Conservation (phyloP, 2,888 invertebrate species). For the Gymnocheta viridis region DNA sequence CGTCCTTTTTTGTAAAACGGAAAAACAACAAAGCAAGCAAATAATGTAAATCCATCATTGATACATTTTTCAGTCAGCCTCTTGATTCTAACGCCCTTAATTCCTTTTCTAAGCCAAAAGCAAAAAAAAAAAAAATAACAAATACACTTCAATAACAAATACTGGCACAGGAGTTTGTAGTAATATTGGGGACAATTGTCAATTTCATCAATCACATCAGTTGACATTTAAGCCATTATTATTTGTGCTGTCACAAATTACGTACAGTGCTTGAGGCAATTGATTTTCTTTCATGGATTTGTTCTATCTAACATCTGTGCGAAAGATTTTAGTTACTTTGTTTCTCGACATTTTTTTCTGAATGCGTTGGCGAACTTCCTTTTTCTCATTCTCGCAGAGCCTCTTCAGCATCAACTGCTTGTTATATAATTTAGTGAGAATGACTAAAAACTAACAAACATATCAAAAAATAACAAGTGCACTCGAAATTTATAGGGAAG, state of each 20-base stretch:
- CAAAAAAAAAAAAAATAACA: background rate
- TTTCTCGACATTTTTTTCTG: background rate
- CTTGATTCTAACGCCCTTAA: conserved; percentile 58
- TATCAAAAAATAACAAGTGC: conserved; percentile 10
- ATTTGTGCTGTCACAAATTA: conserved; percentile 70
- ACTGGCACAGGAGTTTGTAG: background rate
- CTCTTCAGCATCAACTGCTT: background rate
- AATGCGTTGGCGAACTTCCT: background rate
- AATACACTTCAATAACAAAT: background rate
- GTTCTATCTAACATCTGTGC: conserved; percentile 12
- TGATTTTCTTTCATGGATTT: conserved; percentile 50
- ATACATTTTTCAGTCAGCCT: conserved; percentile 58
- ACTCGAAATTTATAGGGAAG: background rate
- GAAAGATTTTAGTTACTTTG: background rate
- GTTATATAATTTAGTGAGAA: conserved; percentile 18
- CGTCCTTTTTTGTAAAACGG: conserved; percentile 7
- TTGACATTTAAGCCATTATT: conserved; percentile 72
- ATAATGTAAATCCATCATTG: conserved; percentile 55
- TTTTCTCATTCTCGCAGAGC: background rate
- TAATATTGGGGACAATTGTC: conserved; percentile 67
- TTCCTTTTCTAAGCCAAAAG: conserved; percentile 46
- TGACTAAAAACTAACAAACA: background rate
- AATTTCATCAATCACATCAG: conserved; percentile 72
- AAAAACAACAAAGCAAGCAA: conserved; percentile 9
- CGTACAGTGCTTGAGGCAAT: conserved; percentile 67